Conservation (phyloP, 35 echinoderm and acorn worm species). For the Hemicentrotus pulcherrimus region DNA sequence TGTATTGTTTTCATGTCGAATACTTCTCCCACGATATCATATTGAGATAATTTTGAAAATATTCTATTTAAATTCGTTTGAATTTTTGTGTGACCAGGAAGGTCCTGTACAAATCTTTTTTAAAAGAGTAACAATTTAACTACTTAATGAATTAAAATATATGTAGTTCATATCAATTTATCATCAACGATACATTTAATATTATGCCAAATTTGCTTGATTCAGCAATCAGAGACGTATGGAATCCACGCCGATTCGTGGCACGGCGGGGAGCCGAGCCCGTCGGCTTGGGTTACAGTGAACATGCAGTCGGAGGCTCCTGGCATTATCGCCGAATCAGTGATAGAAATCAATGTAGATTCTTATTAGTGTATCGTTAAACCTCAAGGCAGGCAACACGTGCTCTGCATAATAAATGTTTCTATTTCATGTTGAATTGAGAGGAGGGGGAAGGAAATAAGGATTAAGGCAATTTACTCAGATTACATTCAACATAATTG, state of each 20-base stretch:
- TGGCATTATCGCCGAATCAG: slow-evolving; percentile 8
- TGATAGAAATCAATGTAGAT: slow-evolving; percentile 3
- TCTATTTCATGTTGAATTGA: not conserved
- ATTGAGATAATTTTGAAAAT: not conserved
- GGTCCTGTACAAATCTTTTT: too few relatives aligned
- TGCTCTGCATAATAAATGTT: not conserved
- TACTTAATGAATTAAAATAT: not conserved
- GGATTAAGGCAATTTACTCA: slow-evolving; percentile 12
- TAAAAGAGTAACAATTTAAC: too few relatives aligned
- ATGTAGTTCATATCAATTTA: not conserved
- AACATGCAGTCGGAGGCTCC: not conserved
- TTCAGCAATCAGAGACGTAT: not conserved
- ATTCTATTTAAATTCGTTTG: not conserved
- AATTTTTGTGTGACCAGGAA: too few relatives aligned
- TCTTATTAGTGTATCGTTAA: slow-evolving; percentile 19
- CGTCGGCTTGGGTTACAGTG: not conserved
- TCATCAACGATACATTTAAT: not conserved
- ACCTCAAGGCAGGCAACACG: not conserved
- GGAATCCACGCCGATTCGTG: not conserved
- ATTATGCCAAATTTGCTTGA: not conserved
- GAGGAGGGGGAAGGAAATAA: not conserved
- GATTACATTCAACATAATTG: not conserved
- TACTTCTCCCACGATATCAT: not conserved
- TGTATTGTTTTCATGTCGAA: not conserved
- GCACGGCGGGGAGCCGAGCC: not conserved